Evolutionary conservation across 2,113 vertebrate genomes (phyloP).

Genomic region (Cromileptes altivelis): DNA sequence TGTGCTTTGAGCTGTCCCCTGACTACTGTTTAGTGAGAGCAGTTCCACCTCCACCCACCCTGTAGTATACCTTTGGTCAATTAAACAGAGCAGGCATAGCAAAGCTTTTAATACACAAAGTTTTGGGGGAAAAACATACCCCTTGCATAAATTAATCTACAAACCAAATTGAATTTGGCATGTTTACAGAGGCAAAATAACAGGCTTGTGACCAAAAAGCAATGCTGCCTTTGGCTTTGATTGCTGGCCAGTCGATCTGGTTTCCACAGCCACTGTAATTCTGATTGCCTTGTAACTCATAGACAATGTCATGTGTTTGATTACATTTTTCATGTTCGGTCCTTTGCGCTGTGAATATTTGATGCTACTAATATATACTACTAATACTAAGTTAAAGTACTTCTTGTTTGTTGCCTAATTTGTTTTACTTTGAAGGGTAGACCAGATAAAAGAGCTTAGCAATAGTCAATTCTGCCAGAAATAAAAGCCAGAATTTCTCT

Average conservation of each 20-base stretch:
- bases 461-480: background rate
- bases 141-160: background rate
- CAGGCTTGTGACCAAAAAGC: conserved; percentile 11
- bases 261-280: conserved; percentile 9
- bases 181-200: background rate
- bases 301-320: background rate
- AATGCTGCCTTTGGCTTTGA: background rate
- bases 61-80: conserved; percentile 5
- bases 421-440: background rate
- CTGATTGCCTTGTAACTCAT: background rate
- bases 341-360: background rate
- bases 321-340: background rate
- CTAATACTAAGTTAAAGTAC: background rate
- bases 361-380: background rate
- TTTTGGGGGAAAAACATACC: background rate
- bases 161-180: conserved; percentile 1
- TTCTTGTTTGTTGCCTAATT: background rate
- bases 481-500: background rate
- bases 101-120: conserved; percentile 3
- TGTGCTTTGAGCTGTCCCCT: conserved; percentile 31
- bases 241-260: background rate
- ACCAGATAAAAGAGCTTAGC: background rate
- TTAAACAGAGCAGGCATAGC: conserved; percentile 14
- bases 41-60: background rate
- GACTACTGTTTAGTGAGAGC: conserved; percentile 23